A percentile compares a stretch with the other conserved stretches of the same genome.
Conservation (phyloP, 2,113 vertebrate genomes). For the Cyprinodon tularosa region DNA sequence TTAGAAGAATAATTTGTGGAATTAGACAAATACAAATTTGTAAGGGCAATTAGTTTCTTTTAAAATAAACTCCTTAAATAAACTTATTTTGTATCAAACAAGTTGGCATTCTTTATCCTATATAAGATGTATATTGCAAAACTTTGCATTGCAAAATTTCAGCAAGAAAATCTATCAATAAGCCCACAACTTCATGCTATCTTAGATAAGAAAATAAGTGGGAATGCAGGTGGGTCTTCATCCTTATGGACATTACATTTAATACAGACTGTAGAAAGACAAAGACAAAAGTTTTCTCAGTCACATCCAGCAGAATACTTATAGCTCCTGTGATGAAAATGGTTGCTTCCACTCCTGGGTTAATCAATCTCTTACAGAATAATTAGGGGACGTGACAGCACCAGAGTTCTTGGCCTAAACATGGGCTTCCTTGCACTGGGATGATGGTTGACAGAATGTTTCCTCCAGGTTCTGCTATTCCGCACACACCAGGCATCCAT, state of each 20-base stretch:
- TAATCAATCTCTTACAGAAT: slow-evolving; percentile 68
- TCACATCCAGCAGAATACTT: slow-evolving; percentile 27
- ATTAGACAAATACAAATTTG: no score
- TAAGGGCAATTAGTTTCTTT: no score
- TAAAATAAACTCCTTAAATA: no score
- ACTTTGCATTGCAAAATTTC: no score
- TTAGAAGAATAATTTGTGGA: no score
- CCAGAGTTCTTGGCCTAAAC: slow-evolving; percentile 50
- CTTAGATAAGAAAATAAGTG: no score
- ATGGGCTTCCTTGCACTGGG: slow-evolving; percentile 49
- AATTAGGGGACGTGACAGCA: slow-evolving; percentile 59
- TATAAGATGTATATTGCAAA: no score
- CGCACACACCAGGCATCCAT: slow-evolving; percentile 52
- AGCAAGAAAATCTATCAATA: no score
- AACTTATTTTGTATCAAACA: no score
- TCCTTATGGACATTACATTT: slow-evolving; percentile 11
- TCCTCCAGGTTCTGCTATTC: slow-evolving; percentile 36
- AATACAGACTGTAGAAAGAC: slow-evolving; percentile 23
- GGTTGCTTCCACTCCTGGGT: slow-evolving; percentile 50
- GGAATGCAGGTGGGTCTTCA: no score
- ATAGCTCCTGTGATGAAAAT: slow-evolving; percentile 31
- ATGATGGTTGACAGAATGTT: slow-evolving; percentile 61
- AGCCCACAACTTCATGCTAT: no score
- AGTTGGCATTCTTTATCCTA: no score
- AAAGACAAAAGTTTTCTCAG: slow-evolving; percentile 50